Percentiles rank a stretch among this genome's conserved stretches.
These are phyloP conservation scores for Pangasius larnaudii DNA, from an alignment of 2,797 vertebrate species.

Conservation along the genomic window DNA sequence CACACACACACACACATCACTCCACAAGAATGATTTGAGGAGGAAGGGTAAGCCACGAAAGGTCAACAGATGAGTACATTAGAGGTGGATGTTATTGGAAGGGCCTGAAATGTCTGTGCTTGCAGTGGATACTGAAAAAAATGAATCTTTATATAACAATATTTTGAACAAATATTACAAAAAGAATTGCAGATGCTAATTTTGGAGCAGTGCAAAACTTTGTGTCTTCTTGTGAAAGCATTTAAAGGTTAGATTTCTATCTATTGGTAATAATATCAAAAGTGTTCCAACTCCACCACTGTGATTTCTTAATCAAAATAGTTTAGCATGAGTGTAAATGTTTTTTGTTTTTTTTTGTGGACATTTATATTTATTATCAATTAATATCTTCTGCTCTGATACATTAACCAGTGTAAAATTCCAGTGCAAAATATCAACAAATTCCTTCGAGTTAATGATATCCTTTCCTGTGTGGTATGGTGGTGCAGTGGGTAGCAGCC, in stretches of 20 bases:
- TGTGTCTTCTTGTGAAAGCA: not conserved
- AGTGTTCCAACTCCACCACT: not conserved
- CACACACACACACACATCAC: slow-evolving; percentile 50
- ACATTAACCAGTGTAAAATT: not conserved
- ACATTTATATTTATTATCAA: not conserved
- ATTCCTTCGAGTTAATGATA: not conserved
- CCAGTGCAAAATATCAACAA: not conserved
- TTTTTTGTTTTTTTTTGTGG: not conserved
- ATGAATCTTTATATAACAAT: slow-evolving; percentile 25
- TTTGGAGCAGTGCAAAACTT: not conserved
- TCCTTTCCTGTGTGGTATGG: not conserved
- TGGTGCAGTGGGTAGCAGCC: not conserved
- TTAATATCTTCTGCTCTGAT: not conserved
- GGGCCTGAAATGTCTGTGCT: slow-evolving; percentile 45
- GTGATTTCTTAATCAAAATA: not conserved
- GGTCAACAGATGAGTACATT: slow-evolving; percentile 55
- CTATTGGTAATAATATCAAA: slow-evolving; percentile 5
- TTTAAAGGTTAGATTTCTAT: not conserved
- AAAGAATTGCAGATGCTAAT: not conserved
- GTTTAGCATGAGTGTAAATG: not conserved
- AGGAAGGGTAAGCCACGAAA: slow-evolving; percentile 47
- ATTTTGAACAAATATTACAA: not conserved
- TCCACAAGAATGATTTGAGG: slow-evolving; percentile 57
- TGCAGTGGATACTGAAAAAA: slow-evolving; percentile 18
- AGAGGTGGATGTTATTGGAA: slow-evolving; percentile 51